phyloP scores from a whole-genome alignment of 2,888 invertebrate genomes.

The Epinotia nisella region DNA sequence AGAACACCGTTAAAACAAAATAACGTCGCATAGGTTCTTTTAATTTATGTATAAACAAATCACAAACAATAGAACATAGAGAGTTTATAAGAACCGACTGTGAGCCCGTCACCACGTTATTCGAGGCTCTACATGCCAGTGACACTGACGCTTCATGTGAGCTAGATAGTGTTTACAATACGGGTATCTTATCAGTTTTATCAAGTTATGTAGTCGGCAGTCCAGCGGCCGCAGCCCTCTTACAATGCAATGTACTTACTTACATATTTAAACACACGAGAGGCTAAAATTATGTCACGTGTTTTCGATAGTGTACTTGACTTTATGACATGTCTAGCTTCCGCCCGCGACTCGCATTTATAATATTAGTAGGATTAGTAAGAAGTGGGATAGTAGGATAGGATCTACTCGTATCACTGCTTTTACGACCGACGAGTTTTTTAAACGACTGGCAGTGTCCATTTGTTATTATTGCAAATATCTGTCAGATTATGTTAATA shows the following conservation, averaged over 20 bases:
- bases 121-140: neutral
- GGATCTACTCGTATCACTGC: too few relatives aligned
- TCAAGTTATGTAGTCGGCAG: conserved; percentile 21
- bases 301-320: neutral
- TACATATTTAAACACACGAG: neutral
- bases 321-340: neutral
- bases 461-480: neutral
- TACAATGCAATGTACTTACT: neutral
- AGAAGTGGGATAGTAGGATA: too few relatives aligned
- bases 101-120: neutral
- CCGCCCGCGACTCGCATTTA: too few relatives aligned
- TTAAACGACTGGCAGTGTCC: neutral
- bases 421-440: too few relatives aligned
- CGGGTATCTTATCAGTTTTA: conserved; percentile 39
- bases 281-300: neutral
- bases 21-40: neutral
- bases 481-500: neutral
- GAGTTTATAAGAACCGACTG: neutral
- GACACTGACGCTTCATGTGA: conserved; percentile 7
- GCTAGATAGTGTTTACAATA: conserved; percentile 12
- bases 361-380: too few relatives aligned
- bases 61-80: neutral
- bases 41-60: neutral
- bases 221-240: conserved; percentile 5
- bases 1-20: conserved; percentile 13